phyloP scores from a whole-genome alignment of 2,113 vertebrate genomes.

The Syrmaticus mikado region DNA sequence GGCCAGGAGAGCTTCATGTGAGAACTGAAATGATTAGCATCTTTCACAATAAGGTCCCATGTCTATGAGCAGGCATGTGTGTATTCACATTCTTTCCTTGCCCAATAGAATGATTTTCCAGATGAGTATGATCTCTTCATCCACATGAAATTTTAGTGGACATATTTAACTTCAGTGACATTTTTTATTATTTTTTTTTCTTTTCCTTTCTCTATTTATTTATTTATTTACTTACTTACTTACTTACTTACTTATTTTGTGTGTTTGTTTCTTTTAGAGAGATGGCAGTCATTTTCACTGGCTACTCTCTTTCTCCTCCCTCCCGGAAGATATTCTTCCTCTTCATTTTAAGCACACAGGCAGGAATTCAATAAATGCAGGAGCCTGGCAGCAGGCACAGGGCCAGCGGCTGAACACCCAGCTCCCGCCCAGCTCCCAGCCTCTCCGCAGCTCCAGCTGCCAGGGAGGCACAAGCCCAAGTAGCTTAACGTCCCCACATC shows the following conservation, averaged over 20 bases:
- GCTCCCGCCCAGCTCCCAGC: neutral
- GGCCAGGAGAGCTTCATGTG: neutral
- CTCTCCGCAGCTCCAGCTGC: constrained; percentile 30
- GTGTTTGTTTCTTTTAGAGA: neutral
- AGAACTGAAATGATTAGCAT: neutral
- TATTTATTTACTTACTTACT: too few relatives aligned
- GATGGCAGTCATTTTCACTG: neutral
- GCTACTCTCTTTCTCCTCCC: neutral
- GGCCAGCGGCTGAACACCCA: constrained; percentile 32
- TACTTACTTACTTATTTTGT: neutral
- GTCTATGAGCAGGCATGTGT: neutral
- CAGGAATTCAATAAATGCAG: neutral
- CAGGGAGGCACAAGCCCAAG: constrained; percentile 51
- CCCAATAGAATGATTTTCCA: fast-evolving
- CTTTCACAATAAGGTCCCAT: neutral
- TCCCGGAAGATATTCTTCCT: neutral
- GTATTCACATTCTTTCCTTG: neutral
- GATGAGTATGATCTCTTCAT: neutral
- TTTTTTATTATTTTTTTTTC: fast-evolving
- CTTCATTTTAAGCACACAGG: neutral
- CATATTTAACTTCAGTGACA: neutral
- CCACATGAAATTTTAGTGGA: neutral
- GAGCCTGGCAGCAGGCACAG: constrained; percentile 18
- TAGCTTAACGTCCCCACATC: constrained; percentile 32
- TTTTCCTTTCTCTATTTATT: neutral